These are phyloP conservation scores for Dipus sagitta DNA, from an alignment of 2,797 vertebrate genomes.

Conservation along the genomic window DNA sequence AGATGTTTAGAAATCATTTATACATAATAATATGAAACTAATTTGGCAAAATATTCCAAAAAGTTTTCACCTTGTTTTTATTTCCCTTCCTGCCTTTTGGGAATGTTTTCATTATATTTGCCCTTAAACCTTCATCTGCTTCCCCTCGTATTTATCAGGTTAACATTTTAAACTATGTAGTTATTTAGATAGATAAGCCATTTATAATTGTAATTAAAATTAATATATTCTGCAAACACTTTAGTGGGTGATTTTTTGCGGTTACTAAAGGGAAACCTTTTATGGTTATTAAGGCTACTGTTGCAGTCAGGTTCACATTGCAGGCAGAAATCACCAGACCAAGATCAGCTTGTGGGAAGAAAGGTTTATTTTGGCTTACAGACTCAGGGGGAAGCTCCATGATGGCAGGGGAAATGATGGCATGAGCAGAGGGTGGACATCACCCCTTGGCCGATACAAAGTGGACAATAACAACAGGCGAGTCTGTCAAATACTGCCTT, in stretches of 20 bases:
- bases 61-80: constrained; percentile 44
- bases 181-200: constrained; percentile 49
- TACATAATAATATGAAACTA: not conserved
- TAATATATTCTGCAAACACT: constrained; percentile 29
- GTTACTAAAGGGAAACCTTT: not conserved
- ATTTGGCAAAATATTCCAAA: constrained; percentile 2
- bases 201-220: constrained; percentile 55
- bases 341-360: no score
- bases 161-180: constrained; percentile 45
- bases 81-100: constrained; percentile 7
- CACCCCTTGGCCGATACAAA: no score
- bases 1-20: not conserved
- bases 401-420: no score
- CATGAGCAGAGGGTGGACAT: no score
- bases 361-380: no score
- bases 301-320: no score
- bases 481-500: no score
- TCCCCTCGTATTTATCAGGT: constrained; percentile 2
- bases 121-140: constrained; percentile 11
- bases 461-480: no score
- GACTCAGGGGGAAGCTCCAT: no score
- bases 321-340: no score
- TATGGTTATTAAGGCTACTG: not conserved
- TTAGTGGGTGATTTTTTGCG: not conserved
- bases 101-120: constrained; percentile 37